Percentiles rank a stretch among this genome's conserved stretches.
Conservation (phyloP, 2,113 vertebrate genomes). For the Equus quagga region DNA sequence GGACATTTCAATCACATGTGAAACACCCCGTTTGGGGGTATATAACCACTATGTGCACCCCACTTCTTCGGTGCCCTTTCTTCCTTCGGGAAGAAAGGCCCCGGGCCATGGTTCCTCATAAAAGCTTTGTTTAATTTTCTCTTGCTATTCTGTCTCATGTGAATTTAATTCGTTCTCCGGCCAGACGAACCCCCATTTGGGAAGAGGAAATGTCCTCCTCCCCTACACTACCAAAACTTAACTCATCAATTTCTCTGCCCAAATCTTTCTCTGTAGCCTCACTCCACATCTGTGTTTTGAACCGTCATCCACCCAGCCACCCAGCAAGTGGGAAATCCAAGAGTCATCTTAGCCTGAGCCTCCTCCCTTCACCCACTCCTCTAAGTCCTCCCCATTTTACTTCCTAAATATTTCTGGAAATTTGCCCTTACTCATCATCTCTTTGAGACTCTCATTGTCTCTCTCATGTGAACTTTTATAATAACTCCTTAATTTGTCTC, state of each 20-base stretch:
- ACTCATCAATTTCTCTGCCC: background rate
- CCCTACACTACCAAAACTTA: background rate
- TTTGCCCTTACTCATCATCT: background rate
- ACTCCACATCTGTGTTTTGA: background rate
- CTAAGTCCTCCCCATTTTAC: background rate
- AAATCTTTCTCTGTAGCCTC: background rate
- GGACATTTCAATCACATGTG: too few species aligned
- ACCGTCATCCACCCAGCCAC: background rate
- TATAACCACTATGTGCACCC: too few species aligned
- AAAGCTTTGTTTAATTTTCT: too few species aligned
- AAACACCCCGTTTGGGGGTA: too few species aligned
- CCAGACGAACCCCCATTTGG: too few species aligned
- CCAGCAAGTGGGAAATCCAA: background rate
- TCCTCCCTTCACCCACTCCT: background rate
- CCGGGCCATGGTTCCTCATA: too few species aligned
- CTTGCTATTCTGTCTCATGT: too few species aligned
- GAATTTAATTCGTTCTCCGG: too few species aligned
- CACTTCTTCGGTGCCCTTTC: too few species aligned
- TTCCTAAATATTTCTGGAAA: background rate
- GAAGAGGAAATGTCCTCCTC: too few species aligned
- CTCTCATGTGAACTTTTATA: background rate
- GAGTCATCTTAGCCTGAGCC: background rate
- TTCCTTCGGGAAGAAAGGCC: too few species aligned
- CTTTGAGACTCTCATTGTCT: background rate
- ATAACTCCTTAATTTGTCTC: background rate